These are phyloP conservation scores for Macrotrachela quadricornifera DNA, from an alignment of 1,140 invertebrate genomes.

Conservation along the genomic window DNA sequence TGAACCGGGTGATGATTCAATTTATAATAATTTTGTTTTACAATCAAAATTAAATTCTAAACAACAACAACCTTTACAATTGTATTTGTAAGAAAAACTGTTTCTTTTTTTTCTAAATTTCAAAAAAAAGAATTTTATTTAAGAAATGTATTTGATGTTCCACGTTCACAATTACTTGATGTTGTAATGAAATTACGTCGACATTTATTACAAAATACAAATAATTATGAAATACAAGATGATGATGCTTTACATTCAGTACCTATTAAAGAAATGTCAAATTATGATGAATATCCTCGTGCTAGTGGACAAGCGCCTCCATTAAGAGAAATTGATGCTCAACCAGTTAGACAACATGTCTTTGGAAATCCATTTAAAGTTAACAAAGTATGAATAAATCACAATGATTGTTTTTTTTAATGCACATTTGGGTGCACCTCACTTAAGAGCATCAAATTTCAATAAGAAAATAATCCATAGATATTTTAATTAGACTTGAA, in stretches of 20 bases:
- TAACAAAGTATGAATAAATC: slow-evolving; percentile 1
- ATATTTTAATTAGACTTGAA: no score
- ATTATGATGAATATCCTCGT: slow-evolving; percentile 93
- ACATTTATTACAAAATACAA: slow-evolving; percentile 69
- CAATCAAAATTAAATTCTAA: background rate
- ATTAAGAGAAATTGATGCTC: slow-evolving; percentile 73
- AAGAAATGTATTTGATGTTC: slow-evolving; percentile 79
- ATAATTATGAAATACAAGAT: slow-evolving; percentile 55
- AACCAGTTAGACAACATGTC: slow-evolving; percentile 86
- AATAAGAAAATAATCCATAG: no score
- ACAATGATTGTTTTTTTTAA: background rate
- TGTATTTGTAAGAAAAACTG: background rate
- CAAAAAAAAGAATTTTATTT: no score
- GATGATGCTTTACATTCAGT: slow-evolving; percentile 69
- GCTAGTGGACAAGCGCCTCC: slow-evolving; percentile 53
- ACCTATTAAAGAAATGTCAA: slow-evolving; percentile 91
- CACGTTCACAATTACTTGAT: slow-evolving; percentile 15
- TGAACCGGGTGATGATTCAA: background rate
- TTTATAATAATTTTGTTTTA: background rate
- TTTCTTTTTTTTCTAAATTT: no score
- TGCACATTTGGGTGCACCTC: no score
- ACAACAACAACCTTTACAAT: background rate
- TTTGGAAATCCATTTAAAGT: slow-evolving; percentile 98
- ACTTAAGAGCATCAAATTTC: no score
- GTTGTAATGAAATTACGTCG: slow-evolving; percentile 29